Percentiles rank a stretch among this genome's conserved stretches.
Conservation (phyloP, 2,113 vertebrate species). For the Myrmecophaga tridactyla region DNA sequence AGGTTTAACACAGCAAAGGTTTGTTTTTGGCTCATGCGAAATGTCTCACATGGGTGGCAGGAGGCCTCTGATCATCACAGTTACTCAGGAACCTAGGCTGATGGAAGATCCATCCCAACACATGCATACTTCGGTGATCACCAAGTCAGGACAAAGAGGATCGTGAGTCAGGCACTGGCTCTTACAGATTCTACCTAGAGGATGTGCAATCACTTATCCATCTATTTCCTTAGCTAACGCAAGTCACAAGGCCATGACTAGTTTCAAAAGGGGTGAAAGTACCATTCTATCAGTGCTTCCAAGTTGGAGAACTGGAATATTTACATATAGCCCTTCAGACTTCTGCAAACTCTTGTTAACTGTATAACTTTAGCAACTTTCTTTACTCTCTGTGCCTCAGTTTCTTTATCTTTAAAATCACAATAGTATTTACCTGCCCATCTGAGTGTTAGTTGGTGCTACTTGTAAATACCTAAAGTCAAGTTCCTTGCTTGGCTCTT, state of each 20-base stretch:
- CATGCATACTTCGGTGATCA: not conserved
- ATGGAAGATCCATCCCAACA: not conserved
- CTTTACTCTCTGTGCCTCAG: not conserved
- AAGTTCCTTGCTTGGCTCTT: not conserved
- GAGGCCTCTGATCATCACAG: not conserved
- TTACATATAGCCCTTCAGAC: not conserved
- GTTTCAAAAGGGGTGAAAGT: not conserved
- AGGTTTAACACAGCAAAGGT: not conserved
- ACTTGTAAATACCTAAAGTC: not conserved
- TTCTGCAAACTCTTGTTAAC: not conserved
- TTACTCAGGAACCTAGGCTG: not conserved
- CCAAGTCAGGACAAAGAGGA: not conserved
- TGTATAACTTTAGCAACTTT: not conserved
- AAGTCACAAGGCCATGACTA: not conserved
- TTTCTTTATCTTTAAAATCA: constrained; percentile 19
- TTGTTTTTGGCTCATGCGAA: not conserved
- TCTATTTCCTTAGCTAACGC: not conserved
- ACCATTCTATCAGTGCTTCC: not conserved
- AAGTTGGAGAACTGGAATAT: not conserved
- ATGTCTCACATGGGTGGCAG: not conserved
- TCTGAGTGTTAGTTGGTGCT: not conserved
- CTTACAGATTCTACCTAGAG: not conserved
- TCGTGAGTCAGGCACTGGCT: not conserved
- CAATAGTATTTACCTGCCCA: not conserved
- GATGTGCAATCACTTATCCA: not conserved